phyloP scores from a whole-genome alignment of 2,797 vertebrate species.

The Euphonia xanthogaster region DNA sequence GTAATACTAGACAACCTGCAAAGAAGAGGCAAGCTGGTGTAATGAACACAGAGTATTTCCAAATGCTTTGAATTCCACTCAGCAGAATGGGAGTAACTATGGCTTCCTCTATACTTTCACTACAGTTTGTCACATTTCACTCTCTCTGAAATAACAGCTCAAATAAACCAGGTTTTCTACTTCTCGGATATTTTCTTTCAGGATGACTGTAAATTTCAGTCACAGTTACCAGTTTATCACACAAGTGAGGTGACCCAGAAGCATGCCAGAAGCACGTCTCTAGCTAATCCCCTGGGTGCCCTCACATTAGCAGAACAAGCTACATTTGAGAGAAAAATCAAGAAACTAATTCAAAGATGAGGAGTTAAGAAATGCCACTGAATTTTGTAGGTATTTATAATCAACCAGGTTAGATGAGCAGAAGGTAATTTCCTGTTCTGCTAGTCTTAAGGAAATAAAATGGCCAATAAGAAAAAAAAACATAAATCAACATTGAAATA shows the following conservation, averaged over 20 bases:
- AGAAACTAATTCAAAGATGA: slow-evolving; percentile 72
- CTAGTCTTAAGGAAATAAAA: slow-evolving; percentile 26
- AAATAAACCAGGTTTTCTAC: slow-evolving; percentile 29
- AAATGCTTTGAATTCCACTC: slow-evolving; percentile 37
- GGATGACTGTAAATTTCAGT: slow-evolving; percentile 49
- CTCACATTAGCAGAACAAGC: slow-evolving; percentile 30
- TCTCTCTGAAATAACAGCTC: not conserved
- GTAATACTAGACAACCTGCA: not conserved
- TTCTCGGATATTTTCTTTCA: slow-evolving; percentile 43
- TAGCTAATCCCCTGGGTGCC: slow-evolving; percentile 19
- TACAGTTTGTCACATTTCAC: slow-evolving; percentile 27
- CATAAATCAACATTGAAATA: not conserved
- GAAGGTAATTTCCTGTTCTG: slow-evolving; percentile 39
- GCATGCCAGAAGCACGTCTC: not conserved
- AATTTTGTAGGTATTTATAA: slow-evolving; percentile 60
- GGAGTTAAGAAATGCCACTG: slow-evolving; percentile 69
- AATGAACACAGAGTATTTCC: slow-evolving; percentile 18
- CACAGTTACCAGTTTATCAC: slow-evolving; percentile 50
- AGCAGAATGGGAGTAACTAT: slow-evolving; percentile 10
- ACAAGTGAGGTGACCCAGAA: slow-evolving; percentile 47
- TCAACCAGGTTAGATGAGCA: slow-evolving; percentile 66
- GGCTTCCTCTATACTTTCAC: not conserved
- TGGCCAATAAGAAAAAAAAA: not conserved
- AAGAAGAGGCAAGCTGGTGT: not conserved
- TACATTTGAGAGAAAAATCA: slow-evolving; percentile 56